A percentile compares a stretch with the other conserved stretches of the same genome.
Evolutionary conservation across 2,888 invertebrate genomes (phyloP).

Genomic region (Amphipoea oculea): DNA sequence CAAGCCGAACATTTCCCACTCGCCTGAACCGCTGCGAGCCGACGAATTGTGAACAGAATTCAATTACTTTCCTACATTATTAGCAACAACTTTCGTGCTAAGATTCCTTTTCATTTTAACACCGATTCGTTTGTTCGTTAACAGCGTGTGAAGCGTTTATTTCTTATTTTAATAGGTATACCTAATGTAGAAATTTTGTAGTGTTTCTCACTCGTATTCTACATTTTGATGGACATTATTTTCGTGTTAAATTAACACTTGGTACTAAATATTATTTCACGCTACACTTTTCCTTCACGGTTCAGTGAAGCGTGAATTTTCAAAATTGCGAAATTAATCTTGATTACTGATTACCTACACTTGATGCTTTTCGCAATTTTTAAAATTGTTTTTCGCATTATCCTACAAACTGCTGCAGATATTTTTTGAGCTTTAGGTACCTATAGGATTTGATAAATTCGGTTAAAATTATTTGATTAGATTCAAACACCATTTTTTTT

Average conservation of each 20-base stretch:
- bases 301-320: neutral
- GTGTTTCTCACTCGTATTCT: conserved; percentile 9
- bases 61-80: conserved; percentile 38
- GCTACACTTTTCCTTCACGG: neutral
- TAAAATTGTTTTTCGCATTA: neutral
- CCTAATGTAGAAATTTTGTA: neutral
- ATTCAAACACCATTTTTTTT: neutral
- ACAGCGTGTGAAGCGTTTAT: conserved; percentile 35
- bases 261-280: neutral
- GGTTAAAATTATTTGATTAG: neutral
- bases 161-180: neutral
- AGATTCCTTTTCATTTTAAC: conserved; percentile 54
- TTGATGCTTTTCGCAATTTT: conserved; percentile 6
- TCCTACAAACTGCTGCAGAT: neutral
- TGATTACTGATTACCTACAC: neutral
- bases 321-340: neutral
- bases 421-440: neutral
- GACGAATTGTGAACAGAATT: conserved; percentile 39
- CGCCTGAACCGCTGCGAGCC: conserved; percentile 18
- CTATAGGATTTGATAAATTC: neutral
- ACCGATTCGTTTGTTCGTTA: conserved; percentile 43
- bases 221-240: neutral
- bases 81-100: conserved; percentile 20
- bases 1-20: neutral
- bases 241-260: neutral